Evolutionary conservation across 2,888 invertebrate species (phyloP), one percentile per base, ranked within the genome.

Genomic region (Strigamia crassipes): DNA sequence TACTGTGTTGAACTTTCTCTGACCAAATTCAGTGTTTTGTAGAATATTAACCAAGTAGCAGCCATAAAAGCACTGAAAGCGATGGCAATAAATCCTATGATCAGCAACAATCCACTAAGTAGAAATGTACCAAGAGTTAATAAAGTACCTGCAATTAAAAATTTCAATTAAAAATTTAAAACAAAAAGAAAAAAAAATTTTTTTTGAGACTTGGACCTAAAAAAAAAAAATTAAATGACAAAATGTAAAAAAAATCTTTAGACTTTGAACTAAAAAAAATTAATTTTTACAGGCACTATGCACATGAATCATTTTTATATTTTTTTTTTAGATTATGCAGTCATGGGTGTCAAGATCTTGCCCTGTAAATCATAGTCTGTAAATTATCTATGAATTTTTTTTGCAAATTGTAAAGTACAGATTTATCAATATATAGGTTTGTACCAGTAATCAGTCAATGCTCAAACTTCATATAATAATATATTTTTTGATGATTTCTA

Each of bases 11-110:
- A 73, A 15, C 31, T 73, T 13, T 31, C 13, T 31, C n/a, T 80
- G 13, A 51, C 80, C 1, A 81, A 38, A 31, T 38, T 77, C 10
- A 81, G 34, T 31, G 73, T 66, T 21, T 81, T 81, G 73, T 81
- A 61, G 73, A 81, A 73, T 56, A 61, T n/a, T 21, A 81, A 21
- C 81, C 81, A 81, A 41, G 77, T 42, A 4, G 81, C 81, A 27
- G 81, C 81, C 34, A 81, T 23, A 21, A 61, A 81, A 21, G 81
- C 81, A 41, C 18, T 73, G 18, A 81, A 81, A 18, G 61, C 73
- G 15, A 81, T 18, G 31, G 81, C 81, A n/a, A 81, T n/a, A 66
- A 81, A 77, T n/a, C 81, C 81, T 41, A 81, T 46, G 10, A 81
- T 10, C 23, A 81, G 61, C 18, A 81, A 66, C 9, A 81, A 13